Evolutionary conservation across 2,113 vertebrate species (phyloP).

Genomic region (Aplodontia rufa): DNA sequence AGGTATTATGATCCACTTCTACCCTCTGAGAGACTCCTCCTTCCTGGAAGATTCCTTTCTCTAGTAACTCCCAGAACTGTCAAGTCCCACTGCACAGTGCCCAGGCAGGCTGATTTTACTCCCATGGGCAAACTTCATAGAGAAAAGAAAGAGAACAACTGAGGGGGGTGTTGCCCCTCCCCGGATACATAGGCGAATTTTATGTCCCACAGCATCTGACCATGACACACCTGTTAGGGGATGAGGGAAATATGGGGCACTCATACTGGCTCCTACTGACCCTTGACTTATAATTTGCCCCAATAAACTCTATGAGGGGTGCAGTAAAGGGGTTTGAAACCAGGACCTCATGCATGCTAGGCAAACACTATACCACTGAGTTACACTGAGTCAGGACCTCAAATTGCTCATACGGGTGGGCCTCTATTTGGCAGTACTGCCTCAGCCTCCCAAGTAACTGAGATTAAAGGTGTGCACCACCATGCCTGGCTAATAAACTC

Average conservation of each 20-base stretch:
- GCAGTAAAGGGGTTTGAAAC: too few relatives aligned
- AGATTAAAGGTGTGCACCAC: too few relatives aligned
- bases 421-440: too few relatives aligned
- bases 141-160: not conserved
- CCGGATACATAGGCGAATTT: not conserved
- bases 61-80: not conserved
- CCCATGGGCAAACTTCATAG: not conserved
- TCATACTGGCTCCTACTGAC: not conserved
- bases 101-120: not conserved
- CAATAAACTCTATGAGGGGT: not conserved
- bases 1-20: not conserved
- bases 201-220: not conserved
- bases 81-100: not conserved
- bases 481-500: too few relatives aligned
- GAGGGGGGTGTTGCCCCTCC: not conserved
- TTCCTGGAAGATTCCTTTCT: not conserved
- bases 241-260: rapidly evolving
- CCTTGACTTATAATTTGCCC: not conserved
- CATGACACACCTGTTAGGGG: not conserved
- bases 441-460: too few relatives aligned
- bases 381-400: too few relatives aligned
- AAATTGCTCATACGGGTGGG: too few relatives aligned
- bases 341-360: too few relatives aligned
- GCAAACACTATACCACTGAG: too few relatives aligned
- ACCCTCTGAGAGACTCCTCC: not conserved